Percentiles rank a stretch among this genome's conserved stretches.
These are phyloP conservation scores for Todiramphus saurophagus DNA, from an alignment of 2,113 vertebrate species.

Conservation along the genomic window DNA sequence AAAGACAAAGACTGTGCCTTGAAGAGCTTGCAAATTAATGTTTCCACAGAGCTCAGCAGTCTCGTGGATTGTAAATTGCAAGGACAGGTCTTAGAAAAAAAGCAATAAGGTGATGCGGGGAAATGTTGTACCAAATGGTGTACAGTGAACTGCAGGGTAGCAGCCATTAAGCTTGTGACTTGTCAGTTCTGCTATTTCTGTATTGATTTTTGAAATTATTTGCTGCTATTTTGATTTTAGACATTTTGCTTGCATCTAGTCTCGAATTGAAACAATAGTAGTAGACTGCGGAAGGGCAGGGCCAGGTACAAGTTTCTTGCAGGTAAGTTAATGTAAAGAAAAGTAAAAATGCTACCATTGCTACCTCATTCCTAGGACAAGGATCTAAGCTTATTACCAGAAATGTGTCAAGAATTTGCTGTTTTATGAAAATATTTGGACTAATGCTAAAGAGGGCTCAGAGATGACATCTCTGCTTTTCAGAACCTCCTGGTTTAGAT, in stretches of 20 bases:
- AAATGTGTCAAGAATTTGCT: background rate
- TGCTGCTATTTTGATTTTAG: background rate
- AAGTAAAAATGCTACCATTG: background rate
- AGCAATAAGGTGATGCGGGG: background rate
- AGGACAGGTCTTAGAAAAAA: background rate
- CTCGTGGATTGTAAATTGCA: background rate
- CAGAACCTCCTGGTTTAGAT: background rate
- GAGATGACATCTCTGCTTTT: background rate
- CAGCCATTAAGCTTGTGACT: background rate
- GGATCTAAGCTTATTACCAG: background rate
- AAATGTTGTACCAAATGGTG: background rate
- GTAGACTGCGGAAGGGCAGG: background rate
- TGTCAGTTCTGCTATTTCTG: background rate
- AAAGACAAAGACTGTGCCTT: background rate
- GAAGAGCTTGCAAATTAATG: background rate
- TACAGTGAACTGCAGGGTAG: background rate
- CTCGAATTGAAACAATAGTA: background rate
- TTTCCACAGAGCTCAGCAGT: background rate
- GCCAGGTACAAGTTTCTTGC: background rate
- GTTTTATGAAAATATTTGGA: background rate
- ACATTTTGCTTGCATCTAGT: background rate
- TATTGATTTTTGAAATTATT: background rate
- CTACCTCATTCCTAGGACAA: background rate
- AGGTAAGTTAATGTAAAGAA: background rate
- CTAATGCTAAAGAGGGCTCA: background rate